phyloP scores from a whole-genome alignment of 2,113 vertebrate species.

The Azemiops feae region DNA sequence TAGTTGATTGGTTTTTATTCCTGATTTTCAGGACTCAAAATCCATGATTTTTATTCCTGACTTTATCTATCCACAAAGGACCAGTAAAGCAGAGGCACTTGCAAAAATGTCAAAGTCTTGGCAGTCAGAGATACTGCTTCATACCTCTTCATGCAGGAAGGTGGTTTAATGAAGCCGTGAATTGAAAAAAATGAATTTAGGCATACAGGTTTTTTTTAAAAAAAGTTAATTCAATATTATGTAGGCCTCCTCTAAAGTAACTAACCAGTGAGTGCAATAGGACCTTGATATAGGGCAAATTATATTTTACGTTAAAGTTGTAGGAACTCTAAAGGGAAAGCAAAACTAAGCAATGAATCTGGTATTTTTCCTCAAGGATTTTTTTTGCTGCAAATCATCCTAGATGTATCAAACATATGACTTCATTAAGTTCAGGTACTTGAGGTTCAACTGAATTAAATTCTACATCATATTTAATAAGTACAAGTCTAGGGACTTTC shows the following conservation, averaged over 20 bases:
- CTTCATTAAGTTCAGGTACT: slow-evolving; percentile 17
- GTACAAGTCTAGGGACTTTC: neutral
- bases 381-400: slow-evolving; percentile 24
- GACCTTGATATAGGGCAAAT: neutral
- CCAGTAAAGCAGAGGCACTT: neutral
- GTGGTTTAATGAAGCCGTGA: neutral
- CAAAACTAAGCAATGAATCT: slow-evolving; percentile 1
- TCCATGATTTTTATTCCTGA: neutral
- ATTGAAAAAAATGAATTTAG: neutral
- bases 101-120: neutral
- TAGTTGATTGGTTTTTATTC: neutral
- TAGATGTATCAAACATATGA: neutral
- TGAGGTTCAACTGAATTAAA: slow-evolving; percentile 1
- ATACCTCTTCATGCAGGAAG: neutral
- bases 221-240: neutral
- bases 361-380: neutral
- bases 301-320: neutral
- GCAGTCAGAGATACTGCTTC: neutral
- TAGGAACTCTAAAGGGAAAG: neutral
- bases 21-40: neutral
- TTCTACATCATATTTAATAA: slow-evolving; percentile 20
- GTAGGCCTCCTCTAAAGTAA: neutral
- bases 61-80: neutral
- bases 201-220: neutral
- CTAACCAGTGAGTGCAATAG: neutral